phyloP scores from a whole-genome alignment of 1,140 invertebrate genomes.

The Lutraria rhynchaena region DNA sequence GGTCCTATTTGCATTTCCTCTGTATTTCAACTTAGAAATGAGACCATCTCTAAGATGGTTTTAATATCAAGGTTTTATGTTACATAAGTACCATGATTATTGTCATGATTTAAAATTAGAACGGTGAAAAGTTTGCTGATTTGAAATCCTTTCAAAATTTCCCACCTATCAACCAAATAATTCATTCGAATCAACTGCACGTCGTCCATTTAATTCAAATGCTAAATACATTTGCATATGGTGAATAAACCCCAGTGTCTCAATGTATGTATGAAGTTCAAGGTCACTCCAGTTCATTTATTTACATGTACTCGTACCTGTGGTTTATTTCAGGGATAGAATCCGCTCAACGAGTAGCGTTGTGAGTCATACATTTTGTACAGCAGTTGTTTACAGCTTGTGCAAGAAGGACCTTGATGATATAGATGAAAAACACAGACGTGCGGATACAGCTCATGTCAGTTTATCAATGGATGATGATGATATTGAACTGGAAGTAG shows the following conservation, averaged over 20 bases:
- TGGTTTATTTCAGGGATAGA: conserved; percentile 64
- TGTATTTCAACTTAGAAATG: too few relatives aligned
- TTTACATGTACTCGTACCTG: not conserved
- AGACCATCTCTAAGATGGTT: too few relatives aligned
- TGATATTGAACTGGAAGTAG: not conserved
- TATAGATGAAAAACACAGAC: conserved; percentile 35
- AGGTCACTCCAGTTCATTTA: not conserved
- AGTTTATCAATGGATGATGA: not conserved
- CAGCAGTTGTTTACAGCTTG: conserved; percentile 59
- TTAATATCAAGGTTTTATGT: too few relatives aligned
- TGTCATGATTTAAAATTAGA: too few relatives aligned
- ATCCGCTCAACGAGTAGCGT: conserved; percentile 65
- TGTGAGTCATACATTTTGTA: conserved; percentile 65
- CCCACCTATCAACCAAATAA: too few relatives aligned
- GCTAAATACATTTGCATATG: too few relatives aligned
- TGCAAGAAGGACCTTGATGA: conserved; percentile 45
- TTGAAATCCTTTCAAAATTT: too few relatives aligned
- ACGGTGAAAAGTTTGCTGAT: too few relatives aligned
- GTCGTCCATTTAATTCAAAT: too few relatives aligned
- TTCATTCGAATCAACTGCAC: too few relatives aligned
- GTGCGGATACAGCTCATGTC: not conserved
- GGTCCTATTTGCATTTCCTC: too few relatives aligned
- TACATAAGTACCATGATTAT: too few relatives aligned
- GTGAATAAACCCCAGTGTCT: conserved; percentile 60
- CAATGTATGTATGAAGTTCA: not conserved